Evolutionary conservation across 2,113 vertebrate species (phyloP).

Genomic region (Zootoca vivipara): DNA sequence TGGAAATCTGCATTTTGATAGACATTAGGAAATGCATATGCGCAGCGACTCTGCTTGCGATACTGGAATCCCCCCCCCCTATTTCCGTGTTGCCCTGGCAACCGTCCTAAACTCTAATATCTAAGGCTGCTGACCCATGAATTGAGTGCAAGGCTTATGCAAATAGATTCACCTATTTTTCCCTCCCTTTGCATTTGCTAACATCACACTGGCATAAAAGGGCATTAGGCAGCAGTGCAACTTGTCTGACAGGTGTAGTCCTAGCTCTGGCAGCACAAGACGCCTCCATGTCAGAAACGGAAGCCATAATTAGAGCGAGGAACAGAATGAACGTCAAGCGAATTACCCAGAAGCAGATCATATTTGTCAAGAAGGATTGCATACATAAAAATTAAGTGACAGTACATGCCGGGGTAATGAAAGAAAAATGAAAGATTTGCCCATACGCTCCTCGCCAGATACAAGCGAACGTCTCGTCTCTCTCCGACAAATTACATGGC

Average conservation of each 20-base stretch:
- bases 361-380: slow-evolving; percentile 85
- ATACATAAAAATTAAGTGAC: slow-evolving; percentile 88
- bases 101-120: slow-evolving; percentile 50
- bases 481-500: slow-evolving; percentile 56
- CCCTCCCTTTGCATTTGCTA: slow-evolving; percentile 61
- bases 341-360: slow-evolving; percentile 82
- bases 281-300: slow-evolving; percentile 66
- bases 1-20: slow-evolving; percentile 29
- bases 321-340: slow-evolving; percentile 81
- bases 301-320: slow-evolving; percentile 82
- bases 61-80: no score
- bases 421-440: slow-evolving; percentile 84
- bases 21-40: neutral
- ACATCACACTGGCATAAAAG: slow-evolving; percentile 77
- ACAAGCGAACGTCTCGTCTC: slow-evolving; percentile 56
- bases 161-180: slow-evolving; percentile 61
- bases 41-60: slow-evolving; percentile 40
- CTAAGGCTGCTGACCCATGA: slow-evolving; percentile 72
- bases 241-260: slow-evolving; percentile 78
- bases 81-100: slow-evolving; percentile 58
- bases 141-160: slow-evolving; percentile 54
- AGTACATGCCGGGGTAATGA: slow-evolving; percentile 83
- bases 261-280: slow-evolving; percentile 64
- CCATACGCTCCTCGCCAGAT: slow-evolving; percentile 70
- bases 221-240: slow-evolving; percentile 74